A percentile compares a stretch with the other conserved stretches of the same genome.
phyloP scores from a whole-genome alignment of 2,797 vertebrate genomes.

The Xiphophorus birchmanni region DNA sequence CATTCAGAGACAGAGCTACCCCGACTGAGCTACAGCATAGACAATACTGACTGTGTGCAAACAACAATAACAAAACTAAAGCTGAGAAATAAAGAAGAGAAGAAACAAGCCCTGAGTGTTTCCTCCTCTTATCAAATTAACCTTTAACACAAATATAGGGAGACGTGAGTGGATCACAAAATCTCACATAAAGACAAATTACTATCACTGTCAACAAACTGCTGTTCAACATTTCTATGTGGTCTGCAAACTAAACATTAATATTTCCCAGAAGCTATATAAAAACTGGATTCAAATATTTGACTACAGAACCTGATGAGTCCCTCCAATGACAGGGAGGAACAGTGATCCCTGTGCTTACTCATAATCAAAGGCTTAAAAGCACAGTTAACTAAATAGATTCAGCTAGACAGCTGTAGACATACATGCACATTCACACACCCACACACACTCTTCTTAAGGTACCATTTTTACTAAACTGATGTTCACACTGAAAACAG shows the following conservation, averaged over 20 bases:
- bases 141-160: background rate
- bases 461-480: constrained; percentile 9
- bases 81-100: background rate
- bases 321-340: background rate
- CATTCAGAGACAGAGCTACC: background rate
- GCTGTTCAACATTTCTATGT: background rate
- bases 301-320: background rate
- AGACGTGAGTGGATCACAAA: background rate
- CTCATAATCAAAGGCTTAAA: background rate
- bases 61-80: background rate
- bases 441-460: background rate
- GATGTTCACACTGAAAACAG: constrained; percentile 34
- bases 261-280: background rate
- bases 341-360: background rate
- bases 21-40: background rate
- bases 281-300: background rate
- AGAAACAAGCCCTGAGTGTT: background rate
- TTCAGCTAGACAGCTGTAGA: background rate
- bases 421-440: background rate
- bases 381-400: background rate
- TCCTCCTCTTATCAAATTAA: background rate
- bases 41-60: background rate
- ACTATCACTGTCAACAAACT: background rate
- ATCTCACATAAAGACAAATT: background rate
- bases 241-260: background rate